phyloP scores from a whole-genome alignment of 2,797 vertebrate genomes.

The Hafferia zeledoni region DNA sequence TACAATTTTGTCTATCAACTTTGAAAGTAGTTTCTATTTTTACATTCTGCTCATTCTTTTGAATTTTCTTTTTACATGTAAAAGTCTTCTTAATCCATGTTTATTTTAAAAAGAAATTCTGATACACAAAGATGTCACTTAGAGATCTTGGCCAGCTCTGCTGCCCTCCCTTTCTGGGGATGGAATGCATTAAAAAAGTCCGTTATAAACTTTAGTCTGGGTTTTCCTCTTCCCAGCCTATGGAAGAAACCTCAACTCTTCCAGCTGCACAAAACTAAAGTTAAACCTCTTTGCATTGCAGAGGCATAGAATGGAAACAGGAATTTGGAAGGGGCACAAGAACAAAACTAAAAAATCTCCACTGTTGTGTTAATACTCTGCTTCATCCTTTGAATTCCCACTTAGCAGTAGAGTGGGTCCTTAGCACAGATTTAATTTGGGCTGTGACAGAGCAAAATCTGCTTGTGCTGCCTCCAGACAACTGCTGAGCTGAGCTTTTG shows the following conservation, averaged over 20 bases:
- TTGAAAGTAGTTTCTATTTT: background rate
- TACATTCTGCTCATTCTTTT: background rate
- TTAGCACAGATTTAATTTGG: background rate
- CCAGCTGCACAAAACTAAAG: background rate
- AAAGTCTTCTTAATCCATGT: background rate
- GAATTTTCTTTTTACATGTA: background rate
- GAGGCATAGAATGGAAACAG: background rate
- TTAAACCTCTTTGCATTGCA: background rate
- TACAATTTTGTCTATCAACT: background rate
- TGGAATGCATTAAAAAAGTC: background rate
- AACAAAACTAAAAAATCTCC: background rate
- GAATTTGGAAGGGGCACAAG: background rate
- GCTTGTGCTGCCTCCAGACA: background rate
- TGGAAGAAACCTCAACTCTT: background rate
- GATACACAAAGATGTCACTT: background rate
- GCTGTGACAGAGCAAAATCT: background rate
- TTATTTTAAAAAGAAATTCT: background rate
- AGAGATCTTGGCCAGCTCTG: background rate
- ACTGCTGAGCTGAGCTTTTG: background rate
- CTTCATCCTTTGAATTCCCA: rapidly evolving
- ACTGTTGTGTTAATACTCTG: background rate
- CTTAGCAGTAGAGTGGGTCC: rapidly evolving
- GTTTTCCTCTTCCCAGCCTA: background rate
- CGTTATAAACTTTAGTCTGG: background rate
- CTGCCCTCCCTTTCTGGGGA: background rate